phyloP scores from a whole-genome alignment of 2,797 vertebrate genomes.

The Microtus californicus region DNA sequence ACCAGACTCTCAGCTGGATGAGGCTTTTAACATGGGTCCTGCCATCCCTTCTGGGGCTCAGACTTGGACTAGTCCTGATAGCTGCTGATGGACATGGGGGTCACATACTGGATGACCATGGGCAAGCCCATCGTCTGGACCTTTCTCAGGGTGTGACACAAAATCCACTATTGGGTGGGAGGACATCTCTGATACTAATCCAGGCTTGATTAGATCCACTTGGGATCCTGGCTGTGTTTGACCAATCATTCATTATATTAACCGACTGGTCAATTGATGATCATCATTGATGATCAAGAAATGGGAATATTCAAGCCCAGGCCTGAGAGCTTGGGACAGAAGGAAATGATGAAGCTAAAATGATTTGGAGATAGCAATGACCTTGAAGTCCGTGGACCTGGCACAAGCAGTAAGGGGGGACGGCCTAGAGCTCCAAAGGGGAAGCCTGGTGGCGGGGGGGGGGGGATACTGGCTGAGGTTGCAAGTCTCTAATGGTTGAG shows the following conservation, averaged over 20 bases:
- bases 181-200: neutral
- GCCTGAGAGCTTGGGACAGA: rapidly evolving
- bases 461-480: neutral
- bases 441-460: neutral
- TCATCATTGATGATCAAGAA: neutral
- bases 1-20: neutral
- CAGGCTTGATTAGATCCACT: neutral
- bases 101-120: no score
- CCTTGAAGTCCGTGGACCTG: neutral
- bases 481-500: neutral
- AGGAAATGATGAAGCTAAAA: neutral
- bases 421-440: no score
- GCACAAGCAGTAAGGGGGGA: no score
- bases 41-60: neutral
- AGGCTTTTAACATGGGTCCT: neutral
- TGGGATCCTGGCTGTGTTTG: neutral
- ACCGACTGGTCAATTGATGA: neutral
- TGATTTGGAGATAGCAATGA: neutral
- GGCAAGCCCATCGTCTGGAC: neutral
- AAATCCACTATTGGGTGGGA: rapidly evolving
- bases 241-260: no score
- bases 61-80: neutral
- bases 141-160: neutral
- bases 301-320: neutral
- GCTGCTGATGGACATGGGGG: neutral